Conservation (phyloP, 2,888 invertebrate genomes). For the Harpalus rubripes region DNA sequence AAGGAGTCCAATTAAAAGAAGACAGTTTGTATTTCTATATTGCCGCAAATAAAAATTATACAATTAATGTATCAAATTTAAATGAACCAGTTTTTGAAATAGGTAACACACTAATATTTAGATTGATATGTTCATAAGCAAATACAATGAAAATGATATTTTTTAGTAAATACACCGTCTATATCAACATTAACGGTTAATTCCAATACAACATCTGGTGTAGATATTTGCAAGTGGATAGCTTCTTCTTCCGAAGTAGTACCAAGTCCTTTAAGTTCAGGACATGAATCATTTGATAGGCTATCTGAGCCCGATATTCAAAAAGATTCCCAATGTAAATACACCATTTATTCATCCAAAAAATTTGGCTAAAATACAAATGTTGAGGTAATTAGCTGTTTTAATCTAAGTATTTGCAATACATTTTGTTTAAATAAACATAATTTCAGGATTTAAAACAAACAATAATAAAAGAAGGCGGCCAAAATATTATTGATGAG, state of each 20-base stretch:
- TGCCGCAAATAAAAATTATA: constrained; percentile 15
- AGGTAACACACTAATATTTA: constrained; percentile 17
- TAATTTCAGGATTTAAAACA: constrained; percentile 9
- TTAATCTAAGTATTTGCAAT: background rate
- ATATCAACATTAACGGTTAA: background rate
- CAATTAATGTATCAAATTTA: constrained; percentile 5
- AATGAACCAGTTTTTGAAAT: constrained; percentile 8
- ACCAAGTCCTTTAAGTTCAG: background rate
- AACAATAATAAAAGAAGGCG: constrained; percentile 11
- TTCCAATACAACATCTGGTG: background rate
- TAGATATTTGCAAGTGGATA: background rate
- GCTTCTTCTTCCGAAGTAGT: background rate
- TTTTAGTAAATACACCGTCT: background rate
- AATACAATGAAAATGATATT: constrained; percentile 3
- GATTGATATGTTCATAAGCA: constrained; percentile 4
- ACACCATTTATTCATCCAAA: no score
- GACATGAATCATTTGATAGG: background rate
- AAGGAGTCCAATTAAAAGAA: constrained; percentile 12
- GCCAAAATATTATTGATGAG: constrained; percentile 13
- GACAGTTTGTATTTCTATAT: constrained; percentile 14
- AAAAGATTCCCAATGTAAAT: no score
- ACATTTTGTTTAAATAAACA: background rate
- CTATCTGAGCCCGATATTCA: background rate
- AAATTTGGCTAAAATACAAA: no score
- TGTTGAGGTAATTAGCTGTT: no score